A percentile compares a stretch with the other conserved stretches of the same genome.
These are phyloP conservation scores for Chirona hameri DNA, from an alignment of 2,888 invertebrate genomes.

Conservation along the genomic window DNA sequence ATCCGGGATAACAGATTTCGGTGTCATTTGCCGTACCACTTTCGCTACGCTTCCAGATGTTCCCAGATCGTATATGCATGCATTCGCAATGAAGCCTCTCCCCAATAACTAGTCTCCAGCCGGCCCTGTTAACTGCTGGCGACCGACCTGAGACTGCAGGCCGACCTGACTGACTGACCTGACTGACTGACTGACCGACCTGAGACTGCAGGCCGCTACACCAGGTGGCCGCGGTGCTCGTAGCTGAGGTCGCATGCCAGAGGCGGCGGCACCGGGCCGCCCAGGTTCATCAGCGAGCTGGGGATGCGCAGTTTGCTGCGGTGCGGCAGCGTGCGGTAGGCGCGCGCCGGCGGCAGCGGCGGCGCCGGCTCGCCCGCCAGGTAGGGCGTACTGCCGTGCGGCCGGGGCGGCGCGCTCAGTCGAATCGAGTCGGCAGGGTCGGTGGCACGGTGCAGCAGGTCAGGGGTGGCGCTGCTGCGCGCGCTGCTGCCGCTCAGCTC, in stretches of 20 bases:
- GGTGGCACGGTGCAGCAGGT: background rate
- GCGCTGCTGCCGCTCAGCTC: background rate
- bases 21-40: too few species aligned
- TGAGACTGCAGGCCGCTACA: background rate
- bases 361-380: background rate
- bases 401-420: too few species aligned
- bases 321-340: slow-evolving; percentile 12
- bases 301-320: background rate
- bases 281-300: background rate
- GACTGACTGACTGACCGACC: too few species aligned
- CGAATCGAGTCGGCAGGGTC: too few species aligned
- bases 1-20: too few species aligned
- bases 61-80: too few species aligned
- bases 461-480: background rate
- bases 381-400: background rate
- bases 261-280: background rate
- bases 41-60: too few species aligned
- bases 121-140: too few species aligned
- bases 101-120: too few species aligned
- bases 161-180: too few species aligned
- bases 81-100: too few species aligned
- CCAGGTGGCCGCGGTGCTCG: background rate
- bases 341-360: background rate
- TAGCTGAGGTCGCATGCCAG: background rate
- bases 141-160: too few species aligned